Base-by-base conservation (phyloP, 2,797 vertebrate species). In the Chloroceryle inda region DNA sequence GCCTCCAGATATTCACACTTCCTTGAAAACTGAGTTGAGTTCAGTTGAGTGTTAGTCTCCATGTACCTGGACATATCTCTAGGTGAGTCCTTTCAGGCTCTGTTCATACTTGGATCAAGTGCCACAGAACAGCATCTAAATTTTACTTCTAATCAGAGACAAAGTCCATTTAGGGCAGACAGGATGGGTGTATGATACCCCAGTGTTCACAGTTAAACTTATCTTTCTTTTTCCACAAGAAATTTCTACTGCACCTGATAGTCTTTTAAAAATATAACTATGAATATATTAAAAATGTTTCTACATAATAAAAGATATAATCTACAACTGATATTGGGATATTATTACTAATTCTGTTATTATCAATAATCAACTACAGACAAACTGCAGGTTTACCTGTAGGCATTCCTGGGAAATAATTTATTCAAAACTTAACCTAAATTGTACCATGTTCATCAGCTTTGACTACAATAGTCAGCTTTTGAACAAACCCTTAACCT, bases 71-170 rank as follows among this genome's bases (percentile, higher is more conserved):
- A n/a, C 26, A 8, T 63, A 38, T 9, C 12, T 61, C 29, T 55
- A 40, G 11, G n/a, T 44, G 52, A 75, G 38, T 38, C 4, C 50
- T 64, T 89, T n/a, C 27, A 56, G 33, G 11, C 16, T 53, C 23
- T 38, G 15, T 22, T 31, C 0, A 0, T 38, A 11, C n/a, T 45
- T 5, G 5, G 35, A 50, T 5, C 13, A 67, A 67, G 22, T 61
- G 56, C 33, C 40, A 53, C 22, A 37, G 31, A 83, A 33, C 7
- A 19, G 27, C 44, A 44, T 47, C 33, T 31, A 19, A 45, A 59
- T 68, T 74, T 83, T 91, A 19, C 8, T 83, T 76, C 40, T 61
- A 56, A 61, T 45, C 22, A 44, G 22, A 69, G 27, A 4, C 44
- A 68, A 75, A 53, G 12, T 24, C 58, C 22, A 2, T 69, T 52